Conservation (phyloP, 2,888 invertebrate genomes). For the Omphaloscelis lunosa region DNA sequence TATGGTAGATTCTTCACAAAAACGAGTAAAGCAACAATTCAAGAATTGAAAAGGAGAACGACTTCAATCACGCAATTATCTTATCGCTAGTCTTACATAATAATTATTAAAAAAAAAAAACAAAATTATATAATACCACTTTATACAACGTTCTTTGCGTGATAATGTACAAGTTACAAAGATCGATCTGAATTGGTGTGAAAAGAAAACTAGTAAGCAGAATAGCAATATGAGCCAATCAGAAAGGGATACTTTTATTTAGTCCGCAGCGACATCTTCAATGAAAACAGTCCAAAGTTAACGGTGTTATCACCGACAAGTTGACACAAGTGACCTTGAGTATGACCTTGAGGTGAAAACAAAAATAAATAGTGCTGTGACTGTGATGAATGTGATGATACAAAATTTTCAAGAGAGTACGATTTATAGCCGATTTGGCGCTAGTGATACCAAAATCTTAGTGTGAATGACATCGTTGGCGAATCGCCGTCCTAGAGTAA, state of each 20-base stretch:
- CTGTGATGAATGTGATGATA: neutral
- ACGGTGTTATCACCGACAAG: constrained; percentile 5
- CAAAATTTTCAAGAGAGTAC: neutral
- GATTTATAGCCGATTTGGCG: neutral
- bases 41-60: neutral
- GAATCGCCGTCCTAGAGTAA: accelerated
- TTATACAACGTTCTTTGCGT: constrained; percentile 3
- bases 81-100: constrained; percentile 68
- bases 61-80: constrained; percentile 51
- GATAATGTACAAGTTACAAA: neutral
- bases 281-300: constrained; percentile 36
- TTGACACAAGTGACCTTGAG: constrained; percentile 23
- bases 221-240: constrained; percentile 8
- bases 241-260: neutral
- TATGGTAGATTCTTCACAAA: neutral
- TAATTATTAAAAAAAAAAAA: constrained; percentile 5
- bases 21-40: neutral
- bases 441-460: neutral
- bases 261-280: neutral
- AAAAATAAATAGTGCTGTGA: constrained; percentile 11
- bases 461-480: neutral
- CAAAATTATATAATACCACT: neutral
- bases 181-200: neutral
- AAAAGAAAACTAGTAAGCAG: accelerated
- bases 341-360: neutral